Conservation (phyloP, 2,113 vertebrate genomes). For the Tretioscincus oriximinensis region DNA sequence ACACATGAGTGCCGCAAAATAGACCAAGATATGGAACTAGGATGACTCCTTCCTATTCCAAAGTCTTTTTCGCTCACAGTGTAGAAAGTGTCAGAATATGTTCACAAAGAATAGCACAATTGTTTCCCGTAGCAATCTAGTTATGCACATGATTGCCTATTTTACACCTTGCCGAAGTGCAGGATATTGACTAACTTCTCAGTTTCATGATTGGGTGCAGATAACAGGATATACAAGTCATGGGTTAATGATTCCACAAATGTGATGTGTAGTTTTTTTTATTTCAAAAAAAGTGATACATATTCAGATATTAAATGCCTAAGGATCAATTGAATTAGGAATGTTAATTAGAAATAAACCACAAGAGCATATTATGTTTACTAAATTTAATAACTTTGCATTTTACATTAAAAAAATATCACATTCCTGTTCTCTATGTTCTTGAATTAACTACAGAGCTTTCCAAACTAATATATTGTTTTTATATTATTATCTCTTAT, state of each 20-base stretch:
- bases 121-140: too few relatives aligned
- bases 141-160: too few relatives aligned
- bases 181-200: not conserved
- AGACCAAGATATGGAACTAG: too few relatives aligned
- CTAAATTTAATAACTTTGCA: not conserved
- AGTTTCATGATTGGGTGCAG: not conserved
- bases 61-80: too few relatives aligned
- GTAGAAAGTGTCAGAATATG: too few relatives aligned
- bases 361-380: not conserved
- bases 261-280: not conserved
- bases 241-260: not conserved
- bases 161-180: not conserved
- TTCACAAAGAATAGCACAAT: too few relatives aligned
- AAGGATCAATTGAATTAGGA: not conserved
- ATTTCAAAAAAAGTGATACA: not conserved
- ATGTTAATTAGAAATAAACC: not conserved
- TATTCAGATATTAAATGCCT: not conserved
- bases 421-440: not conserved
- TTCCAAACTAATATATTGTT: too few relatives aligned
- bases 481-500: too few relatives aligned
- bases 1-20: too few relatives aligned
- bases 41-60: too few relatives aligned
- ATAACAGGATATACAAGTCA: not conserved
- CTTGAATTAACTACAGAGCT: too few relatives aligned
- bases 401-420: constrained; percentile 7